Percentiles rank a stretch among this genome's conserved stretches.
Conservation (phyloP, 2,113 vertebrate species). For the Ondatra zibethicus region DNA sequence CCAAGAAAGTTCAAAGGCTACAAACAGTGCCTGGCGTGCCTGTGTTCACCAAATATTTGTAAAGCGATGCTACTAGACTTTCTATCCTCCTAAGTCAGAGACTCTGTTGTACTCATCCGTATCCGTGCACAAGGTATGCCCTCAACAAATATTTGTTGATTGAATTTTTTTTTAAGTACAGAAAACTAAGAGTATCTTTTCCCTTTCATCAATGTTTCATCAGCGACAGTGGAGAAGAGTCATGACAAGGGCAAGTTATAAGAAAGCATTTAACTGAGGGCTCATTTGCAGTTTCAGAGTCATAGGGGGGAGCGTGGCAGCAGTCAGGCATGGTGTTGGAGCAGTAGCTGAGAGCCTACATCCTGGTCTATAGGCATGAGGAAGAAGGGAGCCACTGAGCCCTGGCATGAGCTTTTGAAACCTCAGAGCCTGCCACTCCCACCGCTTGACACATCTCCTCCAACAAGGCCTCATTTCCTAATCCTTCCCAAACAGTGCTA, state of each 20-base stretch:
- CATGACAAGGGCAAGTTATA: background rate
- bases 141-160: background rate
- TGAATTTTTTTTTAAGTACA: background rate
- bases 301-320: background rate
- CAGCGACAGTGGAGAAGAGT: background rate
- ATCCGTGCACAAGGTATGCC: background rate
- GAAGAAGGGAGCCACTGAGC: background rate
- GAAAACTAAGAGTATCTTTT: conserved; percentile 10
- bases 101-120: background rate
- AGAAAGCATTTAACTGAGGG: background rate
- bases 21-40: background rate
- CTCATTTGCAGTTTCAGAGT: background rate
- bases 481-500: background rate
- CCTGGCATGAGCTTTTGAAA: background rate
- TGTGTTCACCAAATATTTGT: background rate
- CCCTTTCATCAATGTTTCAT: background rate
- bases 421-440: background rate
- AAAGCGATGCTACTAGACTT: background rate
- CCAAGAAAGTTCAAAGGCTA: background rate
- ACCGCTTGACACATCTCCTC: background rate
- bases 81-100: background rate
- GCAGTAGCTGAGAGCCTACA: background rate
- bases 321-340: background rate
- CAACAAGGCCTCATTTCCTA: background rate
- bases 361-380: background rate